Evolutionary conservation across 2,797 vertebrate species (phyloP), one percentile per base, ranked within the genome.

Genomic region (Sarcophilus harrisii): DNA sequence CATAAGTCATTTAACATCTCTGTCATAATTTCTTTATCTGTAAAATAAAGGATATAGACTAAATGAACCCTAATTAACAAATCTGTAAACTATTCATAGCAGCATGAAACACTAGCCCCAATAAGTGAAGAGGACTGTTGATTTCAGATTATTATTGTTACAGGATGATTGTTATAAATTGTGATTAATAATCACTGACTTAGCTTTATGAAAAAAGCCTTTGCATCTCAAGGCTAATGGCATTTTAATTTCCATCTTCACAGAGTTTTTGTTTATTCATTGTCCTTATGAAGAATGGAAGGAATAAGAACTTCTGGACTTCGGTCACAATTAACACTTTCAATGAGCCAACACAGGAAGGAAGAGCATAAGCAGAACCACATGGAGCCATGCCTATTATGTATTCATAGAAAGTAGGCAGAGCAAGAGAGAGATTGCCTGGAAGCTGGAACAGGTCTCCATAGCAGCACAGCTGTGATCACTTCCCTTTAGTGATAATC

Each of bases 131-230:
- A 81, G 24, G 1, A 27, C 5, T 87, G 87, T 94, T 57, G 58
- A 73, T 93, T 94, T 94, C 38, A 49, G 27, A 59, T 96, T 90
- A 57, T n/a, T 91, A 54, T 57, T 73, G 93, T 59, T 1, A 38
- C 38, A 38, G 93, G 96, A 87, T 49, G 73, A 58, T 49, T 96
- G 94, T 91, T 94, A 32, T 73, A 96, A 97, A 29, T 93, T 92
- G 54, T 58, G 1, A 96, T 45, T 94, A 92, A 87, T 66, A 96
- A 58, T 5, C 0, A 96, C 95, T 2, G 89, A 81, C 5, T 93
- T 60, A 10, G 30, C 4, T 60, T 96, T 95, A 91, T 66, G 59
- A 91, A 45, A 95, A 91, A 45, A 95, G 92, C 90, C 9, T 21
- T 93, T 11, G 49, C 28, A 62, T 94, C 12, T 60, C 93, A 57